Evolutionary conservation across 2,113 vertebrate species (phyloP), one percentile per base, ranked within the genome.

Genomic region (Cyprinus carpio): DNA sequence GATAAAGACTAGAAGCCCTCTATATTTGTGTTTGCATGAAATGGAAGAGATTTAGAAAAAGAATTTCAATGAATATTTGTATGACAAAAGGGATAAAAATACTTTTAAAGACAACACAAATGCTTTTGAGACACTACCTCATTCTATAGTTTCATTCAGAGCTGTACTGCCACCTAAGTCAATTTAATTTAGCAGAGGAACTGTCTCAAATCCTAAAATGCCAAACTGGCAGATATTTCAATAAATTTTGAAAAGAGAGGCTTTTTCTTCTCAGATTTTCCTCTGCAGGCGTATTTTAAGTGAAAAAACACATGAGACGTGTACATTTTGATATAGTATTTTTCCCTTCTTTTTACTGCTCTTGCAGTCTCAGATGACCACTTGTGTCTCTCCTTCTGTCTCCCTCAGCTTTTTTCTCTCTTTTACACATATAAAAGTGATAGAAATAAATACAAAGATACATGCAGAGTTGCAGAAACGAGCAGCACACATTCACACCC

Each of bases 181-280:
- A 2, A 69, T 34, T 69, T 34, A 34, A 9, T 69, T 69, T 65
- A 6, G 64, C 6, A 16, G 15, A 11, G 64, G 29, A 23, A 72
- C 37, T 2, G 15, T 72, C 16, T n/a, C 56, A 60, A 60, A 60
- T 60, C 56, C 8, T 3, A n/a, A 6, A 60, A 60, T n/a, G 56
- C 20, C 75, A 76, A 76, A 76, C 74, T 31, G 75, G 46, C 46
- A 76, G 46, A 76, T 20, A 51, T 54, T 54, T 54, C 74, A 46
- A 51, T 76, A 13, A 76, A 31, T 54, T 12, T 54, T n/a, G n/a
- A n/a, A n/a, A n/a, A n/a, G 25, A 54, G 46, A 25, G 4, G 5
- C 23, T 16, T 49, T 74, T 43, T 72, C 34, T 25, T 13, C 37
- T 43, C 37, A 1, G 20, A 76, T 25, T 76, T 76, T 31, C 25